phyloP scores from a whole-genome alignment of 2,113 vertebrate species.

The Pimephales promelas region DNA sequence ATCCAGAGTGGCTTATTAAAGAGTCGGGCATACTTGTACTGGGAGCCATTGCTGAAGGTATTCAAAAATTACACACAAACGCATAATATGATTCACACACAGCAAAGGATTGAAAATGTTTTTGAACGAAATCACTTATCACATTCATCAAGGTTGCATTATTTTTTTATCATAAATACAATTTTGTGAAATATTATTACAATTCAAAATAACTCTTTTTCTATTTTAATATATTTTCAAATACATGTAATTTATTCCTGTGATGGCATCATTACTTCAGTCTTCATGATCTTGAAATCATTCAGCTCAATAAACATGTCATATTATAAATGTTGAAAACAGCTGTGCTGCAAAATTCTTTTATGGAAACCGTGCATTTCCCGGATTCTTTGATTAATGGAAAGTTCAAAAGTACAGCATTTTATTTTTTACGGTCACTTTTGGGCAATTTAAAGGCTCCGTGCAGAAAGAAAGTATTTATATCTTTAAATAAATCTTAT shows the following conservation, averaged over 20 bases:
- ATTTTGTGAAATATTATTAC: not conserved
- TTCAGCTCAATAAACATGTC: not conserved
- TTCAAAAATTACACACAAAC: constrained; percentile 27
- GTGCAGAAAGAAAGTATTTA: not conserved
- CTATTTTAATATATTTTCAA: too few relatives aligned
- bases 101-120: not conserved
- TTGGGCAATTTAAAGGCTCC: not conserved
- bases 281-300: not conserved
- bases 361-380: not conserved
- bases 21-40: constrained; percentile 97
- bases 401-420: not conserved
- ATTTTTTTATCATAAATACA: not conserved
- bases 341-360: not conserved
- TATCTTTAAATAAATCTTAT: not conserved
- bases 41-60: constrained; percentile 96
- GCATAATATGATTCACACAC: not conserved
- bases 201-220: too few relatives aligned
- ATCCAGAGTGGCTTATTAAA: constrained; percentile 93
- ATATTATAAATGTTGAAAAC: not conserved
- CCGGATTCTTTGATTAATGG: not conserved
- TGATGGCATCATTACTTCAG: not conserved
- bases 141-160: not conserved
- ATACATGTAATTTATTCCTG: too few relatives aligned
- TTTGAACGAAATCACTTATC: not conserved
- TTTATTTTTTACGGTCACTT: not conserved